phyloP scores from a whole-genome alignment of 2,113 vertebrate species.

The Daboia siamensis region DNA sequence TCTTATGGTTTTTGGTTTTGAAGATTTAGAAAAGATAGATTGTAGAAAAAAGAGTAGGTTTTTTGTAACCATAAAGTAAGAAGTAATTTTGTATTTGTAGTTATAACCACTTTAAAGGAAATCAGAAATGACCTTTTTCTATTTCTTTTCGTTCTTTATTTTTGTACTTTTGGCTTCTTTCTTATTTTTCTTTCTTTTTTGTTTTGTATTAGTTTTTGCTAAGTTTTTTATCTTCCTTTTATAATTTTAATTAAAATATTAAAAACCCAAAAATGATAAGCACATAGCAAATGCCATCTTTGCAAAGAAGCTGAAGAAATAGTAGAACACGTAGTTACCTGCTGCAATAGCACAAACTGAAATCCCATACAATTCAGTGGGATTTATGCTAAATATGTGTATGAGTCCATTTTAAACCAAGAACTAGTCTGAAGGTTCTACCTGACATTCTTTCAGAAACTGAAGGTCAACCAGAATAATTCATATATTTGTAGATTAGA shows the following conservation, averaged over 20 bases:
- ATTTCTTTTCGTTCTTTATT: background rate
- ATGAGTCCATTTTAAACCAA: background rate
- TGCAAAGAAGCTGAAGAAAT: background rate
- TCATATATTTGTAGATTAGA: background rate
- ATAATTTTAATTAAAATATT: background rate
- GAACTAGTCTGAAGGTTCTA: background rate
- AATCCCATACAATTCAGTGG: background rate
- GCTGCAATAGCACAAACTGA: background rate
- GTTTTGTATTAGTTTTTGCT: background rate
- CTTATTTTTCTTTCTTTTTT: background rate
- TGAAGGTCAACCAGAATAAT: background rate
- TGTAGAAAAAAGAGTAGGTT: background rate
- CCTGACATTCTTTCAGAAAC: background rate
- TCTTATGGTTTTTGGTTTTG: background rate
- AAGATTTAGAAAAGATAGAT: background rate
- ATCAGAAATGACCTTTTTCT: background rate
- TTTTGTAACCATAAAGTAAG: background rate
- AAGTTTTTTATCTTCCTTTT: background rate
- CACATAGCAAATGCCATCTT: background rate
- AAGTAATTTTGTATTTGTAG: background rate
- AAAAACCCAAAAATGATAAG: background rate
- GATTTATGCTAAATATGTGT: background rate
- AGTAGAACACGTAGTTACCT: background rate
- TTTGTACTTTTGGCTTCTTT: background rate
- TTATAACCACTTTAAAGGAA: background rate